A percentile compares a stretch with the other conserved stretches of the same genome.
Evolutionary conservation across 2,113 vertebrate genomes (phyloP).

Genomic region (Nycticryphes semicollaris): DNA sequence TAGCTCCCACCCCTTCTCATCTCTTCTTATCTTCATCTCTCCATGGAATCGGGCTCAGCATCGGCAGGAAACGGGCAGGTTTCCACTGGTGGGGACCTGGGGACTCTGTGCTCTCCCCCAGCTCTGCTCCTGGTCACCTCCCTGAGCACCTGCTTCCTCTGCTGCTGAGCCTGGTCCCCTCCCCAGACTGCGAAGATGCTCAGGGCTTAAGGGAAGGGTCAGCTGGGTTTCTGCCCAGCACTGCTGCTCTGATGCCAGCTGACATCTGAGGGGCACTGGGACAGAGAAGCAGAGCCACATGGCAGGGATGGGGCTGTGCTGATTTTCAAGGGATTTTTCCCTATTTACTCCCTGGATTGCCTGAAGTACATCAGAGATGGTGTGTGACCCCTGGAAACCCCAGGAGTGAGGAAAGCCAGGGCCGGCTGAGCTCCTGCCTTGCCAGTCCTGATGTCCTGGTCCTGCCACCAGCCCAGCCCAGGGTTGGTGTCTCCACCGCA

Average conservation of each 20-base stretch:
- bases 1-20: background rate
- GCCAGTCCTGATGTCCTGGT: background rate
- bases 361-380: accelerated
- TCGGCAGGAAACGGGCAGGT: background rate
- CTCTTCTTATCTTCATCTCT: background rate
- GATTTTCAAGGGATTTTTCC: background rate
- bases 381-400: background rate
- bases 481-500: background rate
- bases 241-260: background rate
- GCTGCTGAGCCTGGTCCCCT: background rate
- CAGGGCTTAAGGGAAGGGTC: accelerated
- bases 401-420: background rate
- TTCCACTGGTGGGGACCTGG: background rate
- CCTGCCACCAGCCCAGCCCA: background rate
- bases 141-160: background rate
- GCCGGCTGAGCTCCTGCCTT: background rate
- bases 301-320: background rate
- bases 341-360: background rate
- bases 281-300: accelerated
- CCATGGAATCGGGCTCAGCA: background rate
- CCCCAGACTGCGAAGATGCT: accelerated
- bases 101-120: background rate
- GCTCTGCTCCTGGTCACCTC: background rate
- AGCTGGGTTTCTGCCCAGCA: background rate
- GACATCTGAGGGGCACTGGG: accelerated